Evolutionary conservation across 2,797 vertebrate genomes (phyloP).

Genomic region (Hydrophis major): DNA sequence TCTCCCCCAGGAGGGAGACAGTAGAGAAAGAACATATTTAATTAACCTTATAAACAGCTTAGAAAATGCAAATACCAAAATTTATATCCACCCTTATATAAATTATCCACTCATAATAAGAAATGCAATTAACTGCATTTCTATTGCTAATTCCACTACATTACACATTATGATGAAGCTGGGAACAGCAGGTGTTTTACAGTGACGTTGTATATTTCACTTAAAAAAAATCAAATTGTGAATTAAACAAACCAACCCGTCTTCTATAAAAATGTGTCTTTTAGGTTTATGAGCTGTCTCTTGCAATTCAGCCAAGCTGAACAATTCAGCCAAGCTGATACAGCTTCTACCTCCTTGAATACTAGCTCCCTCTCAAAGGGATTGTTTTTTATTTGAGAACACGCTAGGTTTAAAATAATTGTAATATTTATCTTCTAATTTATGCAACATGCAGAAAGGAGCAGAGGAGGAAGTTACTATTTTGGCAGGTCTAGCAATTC

Average conservation of each 20-base stretch:
- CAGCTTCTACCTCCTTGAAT: slow-evolving; percentile 22
- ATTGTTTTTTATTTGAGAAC: slow-evolving; percentile 12
- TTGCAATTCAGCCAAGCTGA: slow-evolving; percentile 27
- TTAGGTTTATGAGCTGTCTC: slow-evolving; percentile 15
- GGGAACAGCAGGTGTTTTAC: slow-evolving; percentile 33
- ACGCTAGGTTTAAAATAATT: slow-evolving; percentile 1
- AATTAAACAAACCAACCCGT: slow-evolving; percentile 34
- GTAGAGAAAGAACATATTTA: background rate
- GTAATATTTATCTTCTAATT: slow-evolving; percentile 20
- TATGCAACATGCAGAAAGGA: background rate
- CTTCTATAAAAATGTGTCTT: slow-evolving; percentile 15
- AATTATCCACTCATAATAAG: background rate
- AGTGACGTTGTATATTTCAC: slow-evolving; percentile 11
- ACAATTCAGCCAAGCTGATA: background rate
- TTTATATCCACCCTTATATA: fast-evolving
- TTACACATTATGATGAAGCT: background rate
- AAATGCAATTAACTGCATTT: slow-evolving; percentile 18
- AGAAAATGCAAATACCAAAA: background rate
- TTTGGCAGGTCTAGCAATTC: background rate
- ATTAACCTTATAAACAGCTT: background rate
- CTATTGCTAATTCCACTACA: slow-evolving; percentile 18
- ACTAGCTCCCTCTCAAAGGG: slow-evolving; percentile 8
- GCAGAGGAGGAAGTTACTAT: background rate
- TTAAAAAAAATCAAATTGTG: background rate
- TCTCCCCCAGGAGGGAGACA: background rate